Evolutionary conservation across 2,888 invertebrate genomes (phyloP).

Genomic region (Harpagoxenus sublaevis): DNA sequence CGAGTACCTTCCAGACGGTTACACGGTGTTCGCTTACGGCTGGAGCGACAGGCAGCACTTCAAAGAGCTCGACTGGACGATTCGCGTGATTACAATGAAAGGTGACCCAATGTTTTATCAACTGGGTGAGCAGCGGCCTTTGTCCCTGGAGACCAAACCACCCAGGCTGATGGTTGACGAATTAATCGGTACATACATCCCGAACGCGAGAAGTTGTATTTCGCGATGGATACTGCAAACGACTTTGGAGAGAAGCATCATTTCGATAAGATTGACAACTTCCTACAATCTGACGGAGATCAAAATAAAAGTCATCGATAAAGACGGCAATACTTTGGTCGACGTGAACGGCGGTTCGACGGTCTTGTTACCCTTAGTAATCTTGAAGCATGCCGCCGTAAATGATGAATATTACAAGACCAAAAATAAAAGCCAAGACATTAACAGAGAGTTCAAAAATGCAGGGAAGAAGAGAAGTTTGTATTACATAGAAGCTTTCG

Average conservation of each 20-base stretch:
- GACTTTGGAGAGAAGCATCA: constrained; percentile 11
- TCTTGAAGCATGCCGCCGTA: not conserved
- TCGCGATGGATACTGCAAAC: constrained; percentile 65
- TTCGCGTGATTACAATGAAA: constrained; percentile 75
- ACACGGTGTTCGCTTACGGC: constrained; percentile 78
- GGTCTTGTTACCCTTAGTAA: constrained; percentile 72
- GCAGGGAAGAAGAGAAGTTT: not conserved
- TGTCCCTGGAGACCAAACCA: constrained; percentile 36
- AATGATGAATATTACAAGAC: not conserved
- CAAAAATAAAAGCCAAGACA: not conserved
- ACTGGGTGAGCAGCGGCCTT: constrained; percentile 29
- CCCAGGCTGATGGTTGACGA: constrained; percentile 64
- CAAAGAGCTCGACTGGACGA: constrained; percentile 73
- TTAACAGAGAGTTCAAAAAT: constrained; percentile 6
- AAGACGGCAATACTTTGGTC: constrained; percentile 44
- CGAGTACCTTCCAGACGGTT: constrained; percentile 66
- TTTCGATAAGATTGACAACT: constrained; percentile 71
- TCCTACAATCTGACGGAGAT: constrained; percentile 69
- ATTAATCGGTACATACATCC: constrained; percentile 72
- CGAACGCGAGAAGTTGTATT: constrained; percentile 69
- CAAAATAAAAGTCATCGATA: constrained; percentile 61
- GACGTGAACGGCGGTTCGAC: constrained; percentile 63
- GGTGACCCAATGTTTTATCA: constrained; percentile 67
- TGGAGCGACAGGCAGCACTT: constrained; percentile 59
- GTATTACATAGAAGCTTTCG: constrained; percentile 79